Evolutionary conservation across 2,113 vertebrate species (phyloP), one percentile per base, ranked within the genome.

Genomic region (Micromys minutus): DNA sequence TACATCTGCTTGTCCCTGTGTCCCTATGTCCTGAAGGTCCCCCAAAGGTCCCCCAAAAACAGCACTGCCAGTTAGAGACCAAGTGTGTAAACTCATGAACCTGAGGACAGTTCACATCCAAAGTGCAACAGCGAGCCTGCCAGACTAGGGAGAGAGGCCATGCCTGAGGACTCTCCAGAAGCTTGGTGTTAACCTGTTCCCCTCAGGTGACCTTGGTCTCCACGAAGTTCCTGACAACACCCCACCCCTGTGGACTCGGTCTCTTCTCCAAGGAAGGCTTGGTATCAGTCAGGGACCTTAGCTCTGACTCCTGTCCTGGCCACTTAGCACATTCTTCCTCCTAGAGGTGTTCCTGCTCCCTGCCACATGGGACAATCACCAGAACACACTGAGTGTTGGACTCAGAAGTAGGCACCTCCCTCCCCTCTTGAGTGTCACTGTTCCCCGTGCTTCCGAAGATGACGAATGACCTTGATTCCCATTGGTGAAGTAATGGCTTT

Each of bases 401-500:
- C 69, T 87, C 29, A 1, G 61, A 31, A 74, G 71, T 29, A 22
- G 79, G 1, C 3, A 17, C 74, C 77, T 59, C 80, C 85, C 84
- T 65, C 90, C 39, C 19, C 84, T 89, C 47, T 63, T 36, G 45
- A 84, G 59, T 36, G 55, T 79, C 10, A 1, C 90, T 57, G 72
- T 72, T 87, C 90, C 0, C 0, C 1, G 4, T 0, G 1, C 86
- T 93, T 94, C 95, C 95, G 86, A 13, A 42, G 91, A 55, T 94
- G 94, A 96, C 65, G 4, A 42, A 7, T 83, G 93, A 75, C 94
- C 95, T 91, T 87, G 95, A 79, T 24, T 63, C 97, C 91, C 21
- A 4, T 31, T 84, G 93, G 15, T 90, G 95, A 76, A 95, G 90
- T 47, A 85, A 96, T 31, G 7, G 72, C 91, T 96, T 63, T 93